These are phyloP conservation scores for Mesorhabditis sp. DNA, from an alignment of 2,888 invertebrate species.

Conservation along the genomic window DNA sequence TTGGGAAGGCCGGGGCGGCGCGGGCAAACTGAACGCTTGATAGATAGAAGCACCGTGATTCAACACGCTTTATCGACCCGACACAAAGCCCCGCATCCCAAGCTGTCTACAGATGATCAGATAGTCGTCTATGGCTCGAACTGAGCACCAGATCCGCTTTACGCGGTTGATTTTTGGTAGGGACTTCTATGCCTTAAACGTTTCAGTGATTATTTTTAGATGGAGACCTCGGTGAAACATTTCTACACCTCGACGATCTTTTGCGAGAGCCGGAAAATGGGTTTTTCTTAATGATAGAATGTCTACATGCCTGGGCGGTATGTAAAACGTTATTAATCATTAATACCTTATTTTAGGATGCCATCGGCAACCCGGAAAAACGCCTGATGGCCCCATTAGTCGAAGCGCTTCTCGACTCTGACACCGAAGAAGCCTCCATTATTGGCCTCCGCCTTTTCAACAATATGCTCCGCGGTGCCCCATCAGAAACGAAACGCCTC, in stretches of 20 bases:
- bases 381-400: not conserved
- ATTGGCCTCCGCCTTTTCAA: constrained; percentile 5
- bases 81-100: too few relatives aligned
- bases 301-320: not conserved
- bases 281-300: not conserved
- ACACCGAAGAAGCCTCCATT: not conserved
- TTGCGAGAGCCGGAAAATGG: constrained; percentile 1
- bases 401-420: not conserved
- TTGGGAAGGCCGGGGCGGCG: too few relatives aligned
- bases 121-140: too few relatives aligned
- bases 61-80: too few relatives aligned
- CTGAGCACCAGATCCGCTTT: too few relatives aligned
- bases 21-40: too few relatives aligned
- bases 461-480: not conserved
- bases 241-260: not conserved
- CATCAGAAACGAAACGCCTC: not conserved
- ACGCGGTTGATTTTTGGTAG: too few relatives aligned
- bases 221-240: not conserved
- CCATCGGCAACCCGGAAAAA: not conserved
- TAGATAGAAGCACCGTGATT: too few relatives aligned
- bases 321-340: not conserved
- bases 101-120: too few relatives aligned
- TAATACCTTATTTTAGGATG: not conserved
- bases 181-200: too few relatives aligned
- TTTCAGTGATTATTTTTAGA: not conserved